These are phyloP conservation scores for Megathymus violae DNA, from an alignment of 1,140 invertebrate species.

Conservation along the genomic window DNA sequence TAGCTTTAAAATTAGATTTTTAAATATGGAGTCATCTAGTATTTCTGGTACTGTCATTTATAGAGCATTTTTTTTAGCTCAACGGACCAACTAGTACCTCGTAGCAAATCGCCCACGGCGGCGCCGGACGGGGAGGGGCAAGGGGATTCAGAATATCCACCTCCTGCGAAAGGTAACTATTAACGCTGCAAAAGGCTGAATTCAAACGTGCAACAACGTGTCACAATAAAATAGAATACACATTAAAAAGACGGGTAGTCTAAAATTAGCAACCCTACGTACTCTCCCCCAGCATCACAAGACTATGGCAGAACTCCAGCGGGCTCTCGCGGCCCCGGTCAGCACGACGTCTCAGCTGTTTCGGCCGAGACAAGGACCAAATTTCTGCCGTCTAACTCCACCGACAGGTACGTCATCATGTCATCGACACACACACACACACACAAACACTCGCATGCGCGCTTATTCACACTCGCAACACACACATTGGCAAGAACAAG, in stretches of 20 bases:
- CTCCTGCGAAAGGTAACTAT: conserved; percentile 74
- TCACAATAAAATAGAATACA: no score
- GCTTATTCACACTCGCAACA: no score
- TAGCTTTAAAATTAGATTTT: background rate
- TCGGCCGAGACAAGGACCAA: conserved; percentile 66
- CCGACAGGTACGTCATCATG: conserved; percentile 69
- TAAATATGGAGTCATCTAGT: background rate
- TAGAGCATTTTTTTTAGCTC: conserved; percentile 63
- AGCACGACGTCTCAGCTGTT: conserved; percentile 53
- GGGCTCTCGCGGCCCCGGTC: conserved; percentile 51
- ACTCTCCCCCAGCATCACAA: conserved; percentile 66
- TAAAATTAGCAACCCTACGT: no score
- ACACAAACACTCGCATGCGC: background rate
- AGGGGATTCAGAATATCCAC: conserved; percentile 78
- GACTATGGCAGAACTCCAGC: conserved; percentile 80
- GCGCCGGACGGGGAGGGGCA: conserved; percentile 55
- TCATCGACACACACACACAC: no score
- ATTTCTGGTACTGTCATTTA: background rate
- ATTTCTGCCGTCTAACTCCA: conserved; percentile 82
- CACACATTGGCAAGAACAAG: no score
- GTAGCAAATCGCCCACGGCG: conserved; percentile 80
- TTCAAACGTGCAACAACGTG: no score
- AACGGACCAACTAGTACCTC: conserved; percentile 76
- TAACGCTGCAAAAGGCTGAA: background rate
- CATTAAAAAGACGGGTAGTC: no score